phyloP scores from a whole-genome alignment of 37 sponge, comb jelly and placozoan species.

The Aphrocallistes beatrix region DNA sequence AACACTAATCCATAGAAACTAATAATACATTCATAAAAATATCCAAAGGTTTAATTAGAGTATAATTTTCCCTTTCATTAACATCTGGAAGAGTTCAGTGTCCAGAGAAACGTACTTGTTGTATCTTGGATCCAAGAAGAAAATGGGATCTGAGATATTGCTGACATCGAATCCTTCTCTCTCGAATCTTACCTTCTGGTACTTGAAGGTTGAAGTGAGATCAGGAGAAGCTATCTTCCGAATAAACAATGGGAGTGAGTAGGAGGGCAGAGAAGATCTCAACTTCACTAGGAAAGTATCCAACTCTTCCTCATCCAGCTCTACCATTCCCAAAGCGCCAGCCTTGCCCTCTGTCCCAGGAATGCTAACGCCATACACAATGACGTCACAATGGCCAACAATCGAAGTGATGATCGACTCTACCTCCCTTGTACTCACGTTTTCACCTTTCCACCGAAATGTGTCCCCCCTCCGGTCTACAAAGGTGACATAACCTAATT shows the following conservation, averaged over 20 bases:
- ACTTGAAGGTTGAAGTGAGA: conserved; percentile 50
- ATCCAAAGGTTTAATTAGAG: no score
- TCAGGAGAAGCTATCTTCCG: conserved; percentile 25
- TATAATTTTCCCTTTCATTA: neutral
- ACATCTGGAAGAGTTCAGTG: neutral
- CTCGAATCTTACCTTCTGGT: conserved; percentile 34
- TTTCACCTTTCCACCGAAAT: conserved; percentile 80
- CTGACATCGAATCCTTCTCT: conserved; percentile 48
- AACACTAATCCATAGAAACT: no score
- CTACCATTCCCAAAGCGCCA: conserved; percentile 56
- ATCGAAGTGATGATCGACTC: conserved; percentile 25
- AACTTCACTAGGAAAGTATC: conserved; percentile 27
- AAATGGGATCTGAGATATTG: conserved; percentile 48
- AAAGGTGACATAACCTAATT: conserved; percentile 52
- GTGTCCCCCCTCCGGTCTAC: conserved; percentile 71
- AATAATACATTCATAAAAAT: no score
- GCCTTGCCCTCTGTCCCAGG: conserved; percentile 51
- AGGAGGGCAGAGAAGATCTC: conserved; percentile 34
- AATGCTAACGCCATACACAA: conserved; percentile 53
- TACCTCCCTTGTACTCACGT: conserved; percentile 73
- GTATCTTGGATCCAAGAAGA: conserved; percentile 35
- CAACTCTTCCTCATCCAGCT: conserved; percentile 23
- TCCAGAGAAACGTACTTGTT: conserved; percentile 55
- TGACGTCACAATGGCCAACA: conserved; percentile 35
- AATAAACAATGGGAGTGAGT: conserved; percentile 60